A percentile compares a stretch with the other conserved stretches of the same genome.
These are phyloP conservation scores for Phymanthus crucifer DNA, from an alignment of 92 coral and sea anemone genomes.

Conservation along the genomic window DNA sequence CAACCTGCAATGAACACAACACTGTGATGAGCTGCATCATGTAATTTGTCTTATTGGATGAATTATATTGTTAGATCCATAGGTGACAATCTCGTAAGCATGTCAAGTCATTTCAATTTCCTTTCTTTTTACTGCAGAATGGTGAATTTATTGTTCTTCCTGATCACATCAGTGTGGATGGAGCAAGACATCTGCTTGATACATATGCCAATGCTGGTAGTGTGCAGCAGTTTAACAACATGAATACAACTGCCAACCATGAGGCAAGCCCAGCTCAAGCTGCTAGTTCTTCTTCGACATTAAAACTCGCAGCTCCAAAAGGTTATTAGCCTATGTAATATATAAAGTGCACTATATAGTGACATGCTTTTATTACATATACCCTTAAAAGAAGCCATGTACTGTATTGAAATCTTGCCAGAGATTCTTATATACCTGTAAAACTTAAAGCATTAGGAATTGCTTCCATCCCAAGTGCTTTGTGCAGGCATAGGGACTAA, in stretches of 20 bases:
- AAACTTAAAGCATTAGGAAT: too few relatives aligned
- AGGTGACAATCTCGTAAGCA: not conserved
- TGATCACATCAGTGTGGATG: conserved; percentile 45
- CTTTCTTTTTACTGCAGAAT: conserved; percentile 37
- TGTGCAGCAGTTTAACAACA: not conserved
- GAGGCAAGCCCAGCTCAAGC: not conserved
- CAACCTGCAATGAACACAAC: too few relatives aligned
- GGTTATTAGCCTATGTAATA: not conserved
- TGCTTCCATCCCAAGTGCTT: not conserved
- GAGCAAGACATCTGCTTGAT: conserved; percentile 60
- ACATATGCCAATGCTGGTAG: not conserved
- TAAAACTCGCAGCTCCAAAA: conserved; percentile 31
- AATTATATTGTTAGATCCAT: too few relatives aligned
- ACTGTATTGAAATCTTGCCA: too few relatives aligned
- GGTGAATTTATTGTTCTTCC: conserved; percentile 90
- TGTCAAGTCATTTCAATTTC: not conserved
- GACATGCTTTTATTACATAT: too few relatives aligned
- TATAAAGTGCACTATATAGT: not conserved
- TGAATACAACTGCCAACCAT: not conserved
- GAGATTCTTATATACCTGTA: too few relatives aligned
- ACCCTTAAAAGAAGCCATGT: too few relatives aligned
- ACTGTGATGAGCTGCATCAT: too few relatives aligned
- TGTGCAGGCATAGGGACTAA: not conserved
- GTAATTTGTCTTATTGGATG: too few relatives aligned
- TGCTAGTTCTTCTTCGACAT: not conserved